Evolutionary conservation across 2,113 vertebrate species (phyloP).

Genomic region (Salvator merianae): DNA sequence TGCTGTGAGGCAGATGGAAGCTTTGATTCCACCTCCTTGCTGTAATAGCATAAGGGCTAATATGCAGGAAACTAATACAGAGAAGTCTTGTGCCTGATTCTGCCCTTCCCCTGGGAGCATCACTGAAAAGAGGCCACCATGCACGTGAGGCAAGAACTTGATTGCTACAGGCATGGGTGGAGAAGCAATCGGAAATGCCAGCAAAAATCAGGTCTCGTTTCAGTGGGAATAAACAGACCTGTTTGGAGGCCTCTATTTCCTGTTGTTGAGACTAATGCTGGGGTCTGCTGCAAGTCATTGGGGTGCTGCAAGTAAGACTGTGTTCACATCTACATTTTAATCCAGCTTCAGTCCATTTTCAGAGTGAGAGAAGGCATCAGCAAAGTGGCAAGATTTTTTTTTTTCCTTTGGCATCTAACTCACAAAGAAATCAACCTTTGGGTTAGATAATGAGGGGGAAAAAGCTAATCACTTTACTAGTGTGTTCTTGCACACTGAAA

Average conservation of each 20-base stretch:
- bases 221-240: conserved; percentile 7
- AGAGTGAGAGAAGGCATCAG: no score
- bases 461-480: no score
- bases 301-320: neutral
- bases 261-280: neutral
- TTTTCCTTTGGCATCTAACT: no score
- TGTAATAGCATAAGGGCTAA: neutral
- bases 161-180: conserved; percentile 33
- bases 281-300: conserved; percentile 6
- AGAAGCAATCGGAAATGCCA: conserved; percentile 57
- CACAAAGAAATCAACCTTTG: no score
- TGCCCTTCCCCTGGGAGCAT: neutral
- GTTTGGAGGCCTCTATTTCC: neutral
- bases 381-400: no score
- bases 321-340: no score
- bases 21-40: neutral
- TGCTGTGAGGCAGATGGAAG: neutral
- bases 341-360: no score
- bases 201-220: conserved; percentile 39
- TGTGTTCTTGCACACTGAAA: no score
- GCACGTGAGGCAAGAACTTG: neutral
- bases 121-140: neutral
- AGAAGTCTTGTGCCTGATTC: neutral
- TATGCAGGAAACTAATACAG: neutral
- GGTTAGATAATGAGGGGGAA: no score